Conservation (phyloP, 2,113 vertebrate genomes). For the Phrynocephalus versicolor region DNA sequence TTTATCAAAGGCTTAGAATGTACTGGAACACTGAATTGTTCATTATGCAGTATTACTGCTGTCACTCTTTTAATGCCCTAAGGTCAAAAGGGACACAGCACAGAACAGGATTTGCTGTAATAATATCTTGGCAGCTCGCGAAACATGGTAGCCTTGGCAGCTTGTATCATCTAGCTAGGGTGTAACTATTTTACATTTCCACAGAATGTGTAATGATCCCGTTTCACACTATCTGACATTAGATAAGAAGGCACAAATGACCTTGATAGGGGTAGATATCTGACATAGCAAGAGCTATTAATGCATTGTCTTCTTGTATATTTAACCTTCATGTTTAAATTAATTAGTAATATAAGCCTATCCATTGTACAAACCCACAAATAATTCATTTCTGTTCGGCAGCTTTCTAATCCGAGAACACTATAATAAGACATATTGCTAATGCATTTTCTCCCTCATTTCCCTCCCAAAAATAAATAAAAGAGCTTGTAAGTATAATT, state of each 20-base stretch:
- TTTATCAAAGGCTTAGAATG: not conserved
- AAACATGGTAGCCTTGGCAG: not conserved
- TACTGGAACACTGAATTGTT: not conserved
- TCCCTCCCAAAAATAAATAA: not conserved
- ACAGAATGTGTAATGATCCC: conserved; percentile 40
- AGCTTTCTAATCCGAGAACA: not conserved
- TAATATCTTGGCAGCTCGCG: not conserved
- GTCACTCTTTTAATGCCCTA: not conserved
- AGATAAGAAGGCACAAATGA: conserved; percentile 27
- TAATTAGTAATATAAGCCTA: not conserved
- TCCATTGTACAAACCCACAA: not conserved
- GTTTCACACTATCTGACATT: not conserved
- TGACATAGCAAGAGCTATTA: conserved; percentile 1
- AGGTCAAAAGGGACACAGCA: not conserved
- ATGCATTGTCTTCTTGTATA: not conserved
- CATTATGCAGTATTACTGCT: not conserved
- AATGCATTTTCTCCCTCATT: not conserved
- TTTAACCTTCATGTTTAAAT: not conserved
- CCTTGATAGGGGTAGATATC: not conserved
- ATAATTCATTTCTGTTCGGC: not conserved
- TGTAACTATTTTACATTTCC: conserved; percentile 34
- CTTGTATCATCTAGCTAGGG: not conserved
- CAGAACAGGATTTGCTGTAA: not conserved
- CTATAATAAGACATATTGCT: not conserved
- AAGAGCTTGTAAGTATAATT: not conserved